These are phyloP conservation scores for Acrocephalus scirpaceus DNA, from an alignment of 2,797 vertebrate species.

Conservation along the genomic window DNA sequence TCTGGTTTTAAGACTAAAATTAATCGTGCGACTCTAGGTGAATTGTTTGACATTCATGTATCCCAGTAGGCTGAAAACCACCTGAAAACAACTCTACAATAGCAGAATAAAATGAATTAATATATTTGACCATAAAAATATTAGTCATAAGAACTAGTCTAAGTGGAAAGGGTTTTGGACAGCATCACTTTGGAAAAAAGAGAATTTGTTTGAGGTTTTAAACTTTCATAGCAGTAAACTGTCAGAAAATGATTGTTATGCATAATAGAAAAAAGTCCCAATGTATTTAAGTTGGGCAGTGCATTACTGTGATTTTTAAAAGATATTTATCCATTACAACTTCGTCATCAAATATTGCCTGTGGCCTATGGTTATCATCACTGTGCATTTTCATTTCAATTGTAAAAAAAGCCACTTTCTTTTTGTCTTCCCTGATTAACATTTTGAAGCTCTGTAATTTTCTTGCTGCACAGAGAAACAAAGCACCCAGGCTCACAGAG, in stretches of 20 bases:
- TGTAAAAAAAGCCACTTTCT: constrained; percentile 78
- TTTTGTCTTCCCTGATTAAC: constrained; percentile 84
- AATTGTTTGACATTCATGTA: neutral
- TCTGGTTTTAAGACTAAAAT: neutral
- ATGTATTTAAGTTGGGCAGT: constrained; percentile 53
- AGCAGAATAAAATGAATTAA: neutral
- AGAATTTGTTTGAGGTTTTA: neutral
- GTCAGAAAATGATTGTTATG: constrained; percentile 26
- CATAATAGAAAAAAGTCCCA: constrained; percentile 37
- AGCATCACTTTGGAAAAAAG: neutral
- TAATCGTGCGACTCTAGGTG: neutral
- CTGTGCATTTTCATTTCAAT: constrained; percentile 81
- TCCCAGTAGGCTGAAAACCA: neutral
- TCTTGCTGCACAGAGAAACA: constrained; percentile 81
- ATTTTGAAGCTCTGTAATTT: constrained; percentile 84
- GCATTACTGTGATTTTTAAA: constrained; percentile 72
- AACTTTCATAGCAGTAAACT: constrained; percentile 10
- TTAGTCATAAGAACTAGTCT: neutral
- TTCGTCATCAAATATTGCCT: constrained; percentile 82
- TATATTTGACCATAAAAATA: neutral
- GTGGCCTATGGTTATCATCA: constrained; percentile 77
- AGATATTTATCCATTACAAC: constrained; percentile 80
- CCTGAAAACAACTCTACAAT: neutral
- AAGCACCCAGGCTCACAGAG: constrained; percentile 81
- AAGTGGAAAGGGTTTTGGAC: neutral